Percentiles rank a stretch among this genome's conserved stretches.
Conservation (phyloP, 2,888 invertebrate genomes). For the Drosophila dives region DNA sequence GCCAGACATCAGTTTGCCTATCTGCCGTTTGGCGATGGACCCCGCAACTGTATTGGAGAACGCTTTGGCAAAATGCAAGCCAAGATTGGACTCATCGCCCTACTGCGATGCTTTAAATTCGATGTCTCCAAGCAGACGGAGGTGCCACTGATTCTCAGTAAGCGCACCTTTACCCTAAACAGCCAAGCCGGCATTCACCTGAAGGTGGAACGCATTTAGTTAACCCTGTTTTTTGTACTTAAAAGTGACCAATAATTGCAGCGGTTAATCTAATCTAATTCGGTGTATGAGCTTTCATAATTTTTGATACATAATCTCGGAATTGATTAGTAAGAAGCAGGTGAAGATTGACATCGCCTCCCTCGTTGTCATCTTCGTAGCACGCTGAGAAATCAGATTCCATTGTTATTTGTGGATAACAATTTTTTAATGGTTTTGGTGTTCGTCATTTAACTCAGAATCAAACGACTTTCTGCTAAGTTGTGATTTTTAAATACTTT, state of each 20-base stretch:
- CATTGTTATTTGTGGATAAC: slow-evolving; percentile 20
- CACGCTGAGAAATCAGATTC: slow-evolving; percentile 35
- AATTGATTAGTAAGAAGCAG: slow-evolving; percentile 52
- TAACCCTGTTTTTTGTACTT: background rate
- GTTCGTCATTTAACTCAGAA: slow-evolving; percentile 39
- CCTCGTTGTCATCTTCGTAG: slow-evolving; percentile 39
- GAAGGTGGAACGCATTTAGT: slow-evolving; percentile 48
- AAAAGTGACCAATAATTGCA: background rate
- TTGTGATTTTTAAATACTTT: background rate
- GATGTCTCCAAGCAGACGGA: slow-evolving; percentile 45
- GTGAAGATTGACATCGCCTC: slow-evolving; percentile 72
- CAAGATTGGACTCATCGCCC: slow-evolving; percentile 68
- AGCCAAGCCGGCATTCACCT: slow-evolving; percentile 51
- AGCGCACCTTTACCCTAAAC: slow-evolving; percentile 24
- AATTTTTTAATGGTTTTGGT: slow-evolving; percentile 36
- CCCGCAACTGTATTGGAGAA: slow-evolving; percentile 79
- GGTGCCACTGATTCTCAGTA: slow-evolving; percentile 38
- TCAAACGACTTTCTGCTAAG: slow-evolving; percentile 8
- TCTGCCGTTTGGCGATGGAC: slow-evolving; percentile 82
- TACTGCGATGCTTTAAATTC: slow-evolving; percentile 49
- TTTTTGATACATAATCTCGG: background rate
- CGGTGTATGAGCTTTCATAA: background rate
- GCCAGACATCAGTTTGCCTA: slow-evolving; percentile 83
- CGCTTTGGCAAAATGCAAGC: slow-evolving; percentile 82
- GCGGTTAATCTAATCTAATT: background rate